phyloP scores from a whole-genome alignment of 2,113 vertebrate genomes.

The Vidua macroura region DNA sequence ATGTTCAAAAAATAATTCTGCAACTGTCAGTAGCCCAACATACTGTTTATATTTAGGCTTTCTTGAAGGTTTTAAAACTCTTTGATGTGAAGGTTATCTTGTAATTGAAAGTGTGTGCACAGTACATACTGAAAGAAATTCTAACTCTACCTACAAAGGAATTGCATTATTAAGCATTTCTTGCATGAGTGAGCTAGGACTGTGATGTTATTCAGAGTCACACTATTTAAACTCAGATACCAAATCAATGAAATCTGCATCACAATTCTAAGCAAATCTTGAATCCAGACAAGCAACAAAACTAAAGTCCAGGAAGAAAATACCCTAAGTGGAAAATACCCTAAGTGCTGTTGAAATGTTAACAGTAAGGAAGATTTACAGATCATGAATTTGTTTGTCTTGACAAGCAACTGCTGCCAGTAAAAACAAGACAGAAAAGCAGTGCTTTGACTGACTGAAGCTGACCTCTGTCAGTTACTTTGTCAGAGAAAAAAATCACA shows the following conservation, averaged over 20 bases:
- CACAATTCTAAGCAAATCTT: neutral
- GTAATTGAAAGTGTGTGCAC: neutral
- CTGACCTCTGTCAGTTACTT: neutral
- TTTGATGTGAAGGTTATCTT: neutral
- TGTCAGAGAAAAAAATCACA: neutral
- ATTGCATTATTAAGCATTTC: neutral
- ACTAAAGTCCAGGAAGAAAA: neutral
- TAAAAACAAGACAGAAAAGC: neutral
- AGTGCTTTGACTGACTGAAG: neutral
- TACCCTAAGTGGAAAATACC: neutral
- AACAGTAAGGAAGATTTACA: constrained; percentile 3
- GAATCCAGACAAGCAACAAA: neutral
- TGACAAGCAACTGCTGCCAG: neutral
- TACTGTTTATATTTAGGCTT: neutral
- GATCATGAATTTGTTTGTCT: neutral
- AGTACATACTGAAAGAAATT: neutral
- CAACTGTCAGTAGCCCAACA: neutral
- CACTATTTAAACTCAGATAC: neutral
- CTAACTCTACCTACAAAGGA: neutral
- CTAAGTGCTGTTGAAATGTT: neutral
- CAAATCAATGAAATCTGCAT: neutral
- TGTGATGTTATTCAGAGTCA: neutral
- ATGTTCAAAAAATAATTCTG: neutral
- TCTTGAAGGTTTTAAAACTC: neutral
- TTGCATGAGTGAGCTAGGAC: neutral